Base-by-base conservation (phyloP, 1,140 invertebrate genomes). In the Drosophila rufa region DNA sequence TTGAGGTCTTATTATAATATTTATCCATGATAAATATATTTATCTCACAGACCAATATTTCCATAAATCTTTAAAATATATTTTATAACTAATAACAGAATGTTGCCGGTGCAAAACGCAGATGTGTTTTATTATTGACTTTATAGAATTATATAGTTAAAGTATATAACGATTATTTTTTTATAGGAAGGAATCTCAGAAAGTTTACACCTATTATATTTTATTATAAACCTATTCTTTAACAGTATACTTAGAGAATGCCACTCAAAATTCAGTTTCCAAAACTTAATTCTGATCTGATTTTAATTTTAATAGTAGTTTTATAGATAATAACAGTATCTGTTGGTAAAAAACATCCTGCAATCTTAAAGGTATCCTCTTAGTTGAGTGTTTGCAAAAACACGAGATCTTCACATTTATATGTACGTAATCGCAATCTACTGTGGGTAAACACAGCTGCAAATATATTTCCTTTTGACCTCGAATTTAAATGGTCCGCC, bases 401-500 rank as follows among this genome's bases (percentile, higher is more conserved):
- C 36, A 19, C 40, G 43, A 58, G 47, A 76, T 65, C 33, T 43
- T 65, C 61, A 25, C 17, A 60, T 46, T 48, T 33, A 47, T 75
- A 75, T 78, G 43, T 78, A 45, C 56, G 69, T 27, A 60, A 80
- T 86, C 55, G 50, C 76, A 83, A 87, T 87, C 83, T 82, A 84
- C 61, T 48, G 73, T 79, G 69, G 60, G 74, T 78, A 87, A 84
- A 89, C 78, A 87, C 84, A 87, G 84, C 85, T 89, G 84, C 85
- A 84, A 76, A 89, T 89, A 64, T 81, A 79, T 89, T 89, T 89
- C 79, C 69, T 89, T 78, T 80, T 82, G 62, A 71, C 83, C 84
- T 87, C 77, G 81, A 89, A 87, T 87, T 89, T 84, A 90, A 80
- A 89, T 87, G 84, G 85, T 84, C 84, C 80, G 85, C 68, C 69